Evolutionary conservation across 2,113 vertebrate genomes (phyloP), one percentile per base, ranked within the genome.

Genomic region (Telmatochromis sp.): DNA sequence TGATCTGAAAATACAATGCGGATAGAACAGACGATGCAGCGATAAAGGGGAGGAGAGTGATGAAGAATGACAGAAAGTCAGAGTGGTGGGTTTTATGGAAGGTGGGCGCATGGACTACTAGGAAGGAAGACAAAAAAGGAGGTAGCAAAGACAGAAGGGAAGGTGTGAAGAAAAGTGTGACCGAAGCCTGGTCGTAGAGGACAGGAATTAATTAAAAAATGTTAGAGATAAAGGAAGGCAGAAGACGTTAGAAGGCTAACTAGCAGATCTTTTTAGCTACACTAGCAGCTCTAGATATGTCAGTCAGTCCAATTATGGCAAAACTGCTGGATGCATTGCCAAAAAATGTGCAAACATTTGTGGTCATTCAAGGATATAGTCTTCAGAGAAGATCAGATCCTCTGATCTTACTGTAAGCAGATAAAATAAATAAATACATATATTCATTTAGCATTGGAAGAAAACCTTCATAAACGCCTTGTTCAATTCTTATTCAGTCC

Each of bases 1-100:
- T 93, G 91, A 90, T 91, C 84, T 87, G 90, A 87, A 93, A 92
- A 93, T 86, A 83, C 86, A 91, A 91, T 89, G 90, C 40, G 51
- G 28, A 82, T 83, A 54, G 79, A 89, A 86, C 83, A 86, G 86
- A 84, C 45, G 53, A 86, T 85, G 65, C 73, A 49, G 80, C 82
- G 85, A 92, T 86, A 87, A 42, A 80, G 35, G 47, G 54, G 55
- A 35, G 70, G 13, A 33, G 88, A 60, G 37, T 53, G 78, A 88
- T 82, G 42, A 55, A 57, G 40, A 83, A 57, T 81, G 47, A 88
- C 65, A 87, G 82, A 53, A 81, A 84, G 65, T 37, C 9, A 4
- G 51, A 42, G 45, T 75, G 7, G 5, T 57, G 11, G 65, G 14
- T 51, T 84, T 87, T 49, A 68, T 70, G 23, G 47, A 15, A 23